These are phyloP conservation scores for Mustela lutreola DNA, from an alignment of 2,113 vertebrate species.

Conservation along the genomic window DNA sequence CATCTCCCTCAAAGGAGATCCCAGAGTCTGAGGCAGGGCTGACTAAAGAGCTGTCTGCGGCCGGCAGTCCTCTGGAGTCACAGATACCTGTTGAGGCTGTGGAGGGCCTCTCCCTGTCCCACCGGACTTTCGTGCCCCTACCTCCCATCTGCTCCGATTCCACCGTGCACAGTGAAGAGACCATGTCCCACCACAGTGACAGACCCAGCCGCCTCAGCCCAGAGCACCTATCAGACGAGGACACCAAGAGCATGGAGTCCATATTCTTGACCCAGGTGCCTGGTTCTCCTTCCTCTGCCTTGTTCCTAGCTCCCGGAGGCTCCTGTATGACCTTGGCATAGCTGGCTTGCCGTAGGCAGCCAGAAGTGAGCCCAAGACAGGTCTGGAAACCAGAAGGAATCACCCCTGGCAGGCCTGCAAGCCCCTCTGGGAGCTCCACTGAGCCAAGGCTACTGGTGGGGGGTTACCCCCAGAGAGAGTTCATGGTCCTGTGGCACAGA, in stretches of 20 bases:
- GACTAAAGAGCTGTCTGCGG: neutral
- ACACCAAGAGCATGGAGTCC: constrained; percentile 76
- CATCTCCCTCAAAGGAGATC: neutral
- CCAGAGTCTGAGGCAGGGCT: neutral
- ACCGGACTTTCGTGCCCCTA: constrained; percentile 43
- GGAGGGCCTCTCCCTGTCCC: neutral
- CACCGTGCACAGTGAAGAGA: constrained; percentile 58
- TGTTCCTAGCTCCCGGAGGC: neutral
- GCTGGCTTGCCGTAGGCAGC: neutral
- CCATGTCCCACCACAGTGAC: neutral
- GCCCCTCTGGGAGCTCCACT: neutral
- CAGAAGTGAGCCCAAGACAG: neutral
- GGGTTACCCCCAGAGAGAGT: neutral
- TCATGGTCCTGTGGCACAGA: neutral
- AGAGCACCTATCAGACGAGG: constrained; percentile 10
- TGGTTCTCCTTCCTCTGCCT: neutral
- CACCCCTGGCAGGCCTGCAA: neutral
- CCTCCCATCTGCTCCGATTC: constrained; percentile 70
- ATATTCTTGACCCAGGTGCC: constrained; percentile 94
- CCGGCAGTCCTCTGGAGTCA: neutral
- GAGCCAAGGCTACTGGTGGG: neutral
- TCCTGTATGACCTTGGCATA: neutral
- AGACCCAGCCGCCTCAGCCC: neutral
- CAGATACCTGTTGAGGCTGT: neutral
- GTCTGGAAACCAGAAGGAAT: neutral